Conservation (phyloP, 2,888 invertebrate species). For the Seira ritae region DNA sequence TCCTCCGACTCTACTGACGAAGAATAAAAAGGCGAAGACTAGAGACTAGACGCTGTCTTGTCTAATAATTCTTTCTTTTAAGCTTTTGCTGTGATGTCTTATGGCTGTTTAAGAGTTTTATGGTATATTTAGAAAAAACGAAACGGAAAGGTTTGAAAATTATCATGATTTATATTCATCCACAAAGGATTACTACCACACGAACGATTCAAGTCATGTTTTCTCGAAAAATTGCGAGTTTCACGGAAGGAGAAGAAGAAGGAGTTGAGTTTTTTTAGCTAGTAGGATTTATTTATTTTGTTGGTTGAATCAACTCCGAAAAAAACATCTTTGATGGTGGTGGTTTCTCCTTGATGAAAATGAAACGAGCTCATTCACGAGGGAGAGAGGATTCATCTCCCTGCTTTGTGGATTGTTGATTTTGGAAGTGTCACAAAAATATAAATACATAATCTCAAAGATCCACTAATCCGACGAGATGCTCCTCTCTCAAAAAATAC, state of each 20-base stretch:
- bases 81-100: slow-evolving; percentile 62
- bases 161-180: slow-evolving; percentile 64
- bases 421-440: slow-evolving; percentile 70
- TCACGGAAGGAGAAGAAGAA: neutral
- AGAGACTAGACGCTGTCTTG: slow-evolving; percentile 30
- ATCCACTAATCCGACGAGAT: slow-evolving; percentile 57
- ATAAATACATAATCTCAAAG: slow-evolving; percentile 67
- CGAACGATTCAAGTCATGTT: slow-evolving; percentile 34
- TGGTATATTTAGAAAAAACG: slow-evolving; percentile 54
- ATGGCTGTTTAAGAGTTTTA: slow-evolving; percentile 65
- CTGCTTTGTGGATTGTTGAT: slow-evolving; percentile 61
- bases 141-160: slow-evolving; percentile 61
- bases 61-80: slow-evolving; percentile 58
- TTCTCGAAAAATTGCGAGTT: neutral
- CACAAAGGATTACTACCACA: slow-evolving; percentile 57
- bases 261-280: slow-evolving; percentile 28
- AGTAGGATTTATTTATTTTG: slow-evolving; percentile 27
- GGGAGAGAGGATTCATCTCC: no score
- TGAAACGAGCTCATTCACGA: slow-evolving; percentile 37
- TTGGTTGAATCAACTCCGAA: slow-evolving; percentile 43
- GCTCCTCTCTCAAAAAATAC: neutral
- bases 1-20: neutral
- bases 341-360: neutral
- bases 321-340: slow-evolving; percentile 23
- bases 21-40: neutral